Conservation (phyloP, 2,113 vertebrate species). For the Notarius lentiginosus region DNA sequence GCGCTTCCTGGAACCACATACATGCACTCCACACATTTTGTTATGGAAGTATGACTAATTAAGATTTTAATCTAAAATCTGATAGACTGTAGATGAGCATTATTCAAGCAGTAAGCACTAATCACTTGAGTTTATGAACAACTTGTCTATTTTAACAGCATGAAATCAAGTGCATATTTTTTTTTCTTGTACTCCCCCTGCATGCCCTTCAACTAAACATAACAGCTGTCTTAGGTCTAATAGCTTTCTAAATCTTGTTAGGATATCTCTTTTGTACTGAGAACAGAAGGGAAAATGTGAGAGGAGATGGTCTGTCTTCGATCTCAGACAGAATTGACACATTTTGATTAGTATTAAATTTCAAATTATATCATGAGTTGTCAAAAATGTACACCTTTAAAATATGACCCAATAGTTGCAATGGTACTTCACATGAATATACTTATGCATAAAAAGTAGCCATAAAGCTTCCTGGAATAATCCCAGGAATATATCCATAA, state of each 20-base stretch:
- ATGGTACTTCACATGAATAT: neutral
- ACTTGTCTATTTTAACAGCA: constrained; percentile 29
- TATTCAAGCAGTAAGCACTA: neutral
- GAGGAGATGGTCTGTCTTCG: constrained; percentile 8
- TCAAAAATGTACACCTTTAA: neutral
- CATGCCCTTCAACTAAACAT: constrained; percentile 5
- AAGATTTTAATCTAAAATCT: constrained; percentile 37
- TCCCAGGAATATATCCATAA: neutral
- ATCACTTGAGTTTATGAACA: constrained; percentile 3
- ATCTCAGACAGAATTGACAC: constrained; percentile 1
- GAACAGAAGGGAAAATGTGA: constrained; percentile 8
- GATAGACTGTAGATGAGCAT: constrained; percentile 41
- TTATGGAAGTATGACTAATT: constrained; percentile 39
- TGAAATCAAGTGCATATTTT: constrained; percentile 11
- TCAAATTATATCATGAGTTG: neutral
- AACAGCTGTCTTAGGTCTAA: constrained; percentile 21
- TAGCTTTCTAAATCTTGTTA: constrained; percentile 39
- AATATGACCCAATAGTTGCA: neutral
- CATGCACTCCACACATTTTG: constrained; percentile 33
- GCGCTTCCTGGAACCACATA: constrained; percentile 27
- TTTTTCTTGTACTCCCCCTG: neutral
- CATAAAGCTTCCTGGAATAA: neutral
- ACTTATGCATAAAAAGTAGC: neutral
- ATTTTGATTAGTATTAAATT: constrained; percentile 2
- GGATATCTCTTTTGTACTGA: constrained; percentile 14